phyloP scores from a whole-genome alignment of 2,797 vertebrate species.

The Chelmon rostratus region DNA sequence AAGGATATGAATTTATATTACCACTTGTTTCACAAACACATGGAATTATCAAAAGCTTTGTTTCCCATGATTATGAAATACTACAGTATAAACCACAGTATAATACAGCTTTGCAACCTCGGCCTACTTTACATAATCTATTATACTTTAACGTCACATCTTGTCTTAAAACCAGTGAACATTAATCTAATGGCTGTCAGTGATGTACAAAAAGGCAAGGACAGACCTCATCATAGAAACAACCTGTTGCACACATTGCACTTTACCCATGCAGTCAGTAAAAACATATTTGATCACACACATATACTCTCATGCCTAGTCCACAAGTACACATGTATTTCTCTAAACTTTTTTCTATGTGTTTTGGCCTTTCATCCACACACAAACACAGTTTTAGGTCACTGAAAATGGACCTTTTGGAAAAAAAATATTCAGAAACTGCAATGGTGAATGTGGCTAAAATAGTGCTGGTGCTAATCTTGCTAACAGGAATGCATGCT shows the following conservation, averaged over 20 bases:
- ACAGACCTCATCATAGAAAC: constrained; percentile 36
- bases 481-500: no score
- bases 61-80: constrained; percentile 27
- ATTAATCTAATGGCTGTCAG: constrained; percentile 35
- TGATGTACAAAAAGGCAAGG: constrained; percentile 31
- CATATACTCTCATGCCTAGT: neutral
- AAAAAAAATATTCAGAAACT: no score
- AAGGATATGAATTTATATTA: constrained; percentile 22
- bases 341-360: no score
- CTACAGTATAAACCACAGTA: constrained; percentile 32
- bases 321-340: no score
- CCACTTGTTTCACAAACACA: constrained; percentile 20
- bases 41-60: constrained; percentile 4
- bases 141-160: constrained; percentile 30
- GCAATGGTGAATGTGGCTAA: no score
- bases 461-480: no score
- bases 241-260: constrained; percentile 70
- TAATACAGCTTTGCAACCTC: constrained; percentile 39
- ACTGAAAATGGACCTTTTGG: no score
- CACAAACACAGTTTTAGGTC: no score
- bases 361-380: no score
- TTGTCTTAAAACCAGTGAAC: constrained; percentile 17
- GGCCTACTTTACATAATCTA: constrained; percentile 3
- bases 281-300: constrained; percentile 45
- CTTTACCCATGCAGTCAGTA: constrained; percentile 74